Base-by-base conservation (phyloP, 2,797 vertebrate species). In the Tarsius wallacei region DNA sequence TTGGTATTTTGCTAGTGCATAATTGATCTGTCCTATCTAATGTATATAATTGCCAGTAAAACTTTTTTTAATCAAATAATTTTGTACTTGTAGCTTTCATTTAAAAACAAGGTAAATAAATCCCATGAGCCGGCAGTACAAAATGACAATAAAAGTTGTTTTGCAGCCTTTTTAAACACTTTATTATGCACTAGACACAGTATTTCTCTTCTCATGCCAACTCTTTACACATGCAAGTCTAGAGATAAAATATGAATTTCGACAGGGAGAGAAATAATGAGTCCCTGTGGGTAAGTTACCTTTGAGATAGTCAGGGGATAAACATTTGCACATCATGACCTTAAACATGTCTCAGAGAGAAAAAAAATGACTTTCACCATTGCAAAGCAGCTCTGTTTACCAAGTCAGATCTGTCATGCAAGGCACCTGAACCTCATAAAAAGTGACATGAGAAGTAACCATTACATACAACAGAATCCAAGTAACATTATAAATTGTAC, bases 241-340 rank as follows among this genome's bases (percentile, higher is more conserved):
- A 78, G 17, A 92, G 85, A 94, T 78, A 81, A 93, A 83, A 17
- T n/a, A 49, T 26, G 22, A 84, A 93, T 90, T 96, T 81, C 57
- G 84, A 53, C 22, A 96, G 51, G 12, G 66, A 93, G 24, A 76
- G 70, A 90, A 95, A 94, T 95, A 96, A 96, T 80, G 71, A 95
- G 19, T 81, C 36, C 84, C 81, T 3, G 42, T 55, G 47, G 81
- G 49, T 87, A 80, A 90, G 76, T 66, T 96, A 76, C n/a, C 28
- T 95, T 95, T 90, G 84, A 97, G 64, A 94, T 92, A 64, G 80
- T 81, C 61, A 71, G 71, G 85, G 61, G 42, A 87, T 70, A 87
- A 92, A 71, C 51, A 83, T 91, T 90, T 96, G 59, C n/a, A 82
- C 66, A 73, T 87, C 66, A 55, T 88, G 93, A 90, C 36, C 76